phyloP scores from a whole-genome alignment of 2,113 vertebrate species.

The Mustelus asterias region DNA sequence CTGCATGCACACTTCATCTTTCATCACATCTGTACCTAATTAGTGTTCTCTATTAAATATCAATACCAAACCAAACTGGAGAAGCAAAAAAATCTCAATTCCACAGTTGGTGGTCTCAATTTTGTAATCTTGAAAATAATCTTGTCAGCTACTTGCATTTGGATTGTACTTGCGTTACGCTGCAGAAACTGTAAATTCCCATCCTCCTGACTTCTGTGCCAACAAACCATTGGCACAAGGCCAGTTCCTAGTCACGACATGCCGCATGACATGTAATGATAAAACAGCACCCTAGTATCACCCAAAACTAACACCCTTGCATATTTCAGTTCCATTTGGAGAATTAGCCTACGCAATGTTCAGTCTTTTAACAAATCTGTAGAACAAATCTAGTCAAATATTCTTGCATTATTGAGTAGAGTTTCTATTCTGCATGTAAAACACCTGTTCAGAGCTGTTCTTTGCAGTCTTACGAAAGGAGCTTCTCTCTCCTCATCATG shows the following conservation, averaged over 20 bases:
- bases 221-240: neutral
- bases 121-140: neutral
- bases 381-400: neutral
- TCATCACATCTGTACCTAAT: neutral
- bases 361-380: neutral
- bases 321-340: slow-evolving; percentile 29
- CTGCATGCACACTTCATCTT: neutral
- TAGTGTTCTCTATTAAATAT: neutral
- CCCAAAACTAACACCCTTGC: neutral
- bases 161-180: neutral
- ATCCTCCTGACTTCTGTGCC: neutral
- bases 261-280: neutral
- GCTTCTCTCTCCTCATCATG: neutral
- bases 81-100: neutral
- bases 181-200: neutral
- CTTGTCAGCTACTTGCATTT: neutral
- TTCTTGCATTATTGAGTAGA: neutral
- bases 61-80: neutral
- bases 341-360: neutral
- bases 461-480: neutral
- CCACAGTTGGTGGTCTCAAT: neutral
- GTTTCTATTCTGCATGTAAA: neutral
- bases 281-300: neutral
- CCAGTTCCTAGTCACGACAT: slow-evolving; percentile 18
- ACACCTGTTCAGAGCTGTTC: neutral